phyloP scores from a whole-genome alignment of 64 coral and sea anemone species.

The Pocillopora damicornis region DNA sequence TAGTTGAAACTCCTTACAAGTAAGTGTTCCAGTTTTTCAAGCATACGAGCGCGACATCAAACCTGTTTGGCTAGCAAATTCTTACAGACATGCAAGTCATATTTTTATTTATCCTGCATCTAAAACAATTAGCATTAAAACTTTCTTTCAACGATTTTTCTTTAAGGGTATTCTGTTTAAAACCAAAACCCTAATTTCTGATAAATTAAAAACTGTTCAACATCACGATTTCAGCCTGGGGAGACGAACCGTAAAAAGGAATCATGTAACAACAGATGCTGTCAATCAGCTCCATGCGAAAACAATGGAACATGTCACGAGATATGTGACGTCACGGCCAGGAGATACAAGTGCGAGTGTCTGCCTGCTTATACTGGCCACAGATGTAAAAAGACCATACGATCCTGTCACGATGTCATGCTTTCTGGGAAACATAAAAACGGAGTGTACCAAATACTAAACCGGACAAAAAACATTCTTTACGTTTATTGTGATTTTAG shows the following conservation, averaged over 20 bases:
- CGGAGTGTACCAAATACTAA: conserved; percentile 2
- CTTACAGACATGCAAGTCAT: too few relatives aligned
- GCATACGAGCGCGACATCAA: too few relatives aligned
- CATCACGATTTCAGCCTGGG: neutral
- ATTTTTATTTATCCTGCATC: too few relatives aligned
- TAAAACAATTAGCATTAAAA: too few relatives aligned
- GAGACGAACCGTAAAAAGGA: neutral
- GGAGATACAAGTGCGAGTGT: neutral
- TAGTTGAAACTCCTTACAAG: too few relatives aligned
- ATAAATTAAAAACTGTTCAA: too few relatives aligned
- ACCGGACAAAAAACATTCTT: neutral
- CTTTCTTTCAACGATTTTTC: too few relatives aligned
- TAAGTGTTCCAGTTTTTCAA: too few relatives aligned
- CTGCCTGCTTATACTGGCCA: neutral
- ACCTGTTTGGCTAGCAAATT: too few relatives aligned
- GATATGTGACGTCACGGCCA: neutral
- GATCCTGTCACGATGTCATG: conserved; percentile 5
- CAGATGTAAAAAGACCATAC: neutral
- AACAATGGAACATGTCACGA: neutral
- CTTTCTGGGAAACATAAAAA: neutral
- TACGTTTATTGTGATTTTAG: conserved; percentile 11
- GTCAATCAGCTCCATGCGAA: neutral
- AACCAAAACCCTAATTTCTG: too few relatives aligned
- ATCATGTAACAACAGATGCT: neutral
- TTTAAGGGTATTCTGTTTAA: too few relatives aligned